phyloP scores from a whole-genome alignment of 2,113 vertebrate genomes.

The Pelvicachromis taeniatus region DNA sequence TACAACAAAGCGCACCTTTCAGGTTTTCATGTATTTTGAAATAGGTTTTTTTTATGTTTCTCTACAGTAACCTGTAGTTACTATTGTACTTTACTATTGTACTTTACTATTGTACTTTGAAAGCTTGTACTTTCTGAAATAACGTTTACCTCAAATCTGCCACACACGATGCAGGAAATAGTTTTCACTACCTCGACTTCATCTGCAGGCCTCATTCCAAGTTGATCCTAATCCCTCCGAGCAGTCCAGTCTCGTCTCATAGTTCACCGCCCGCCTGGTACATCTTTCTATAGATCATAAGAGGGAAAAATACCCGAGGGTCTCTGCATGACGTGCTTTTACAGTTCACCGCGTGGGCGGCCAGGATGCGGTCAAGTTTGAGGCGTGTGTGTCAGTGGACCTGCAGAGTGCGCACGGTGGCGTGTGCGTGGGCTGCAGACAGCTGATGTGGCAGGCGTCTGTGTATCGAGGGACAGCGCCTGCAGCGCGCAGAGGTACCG shows the following conservation, averaged over 20 bases:
- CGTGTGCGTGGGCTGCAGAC: neutral
- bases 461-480: neutral
- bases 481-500: neutral
- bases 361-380: neutral
- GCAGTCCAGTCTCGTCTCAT: neutral
- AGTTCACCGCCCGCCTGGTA: too few species aligned
- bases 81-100: too few species aligned
- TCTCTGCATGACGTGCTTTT: neutral
- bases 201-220: neutral
- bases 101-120: too few species aligned
- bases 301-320: neutral
- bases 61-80: too few species aligned
- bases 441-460: conserved; percentile 1
- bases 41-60: too few species aligned
- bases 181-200: neutral
- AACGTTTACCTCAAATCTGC: too few species aligned
- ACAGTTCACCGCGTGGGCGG: neutral
- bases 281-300: neutral
- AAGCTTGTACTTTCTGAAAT: too few species aligned
- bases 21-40: too few species aligned
- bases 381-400: neutral
- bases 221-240: neutral
- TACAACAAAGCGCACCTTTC: too few species aligned
- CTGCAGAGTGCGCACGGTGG: neutral
- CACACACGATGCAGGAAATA: neutral